Evolutionary conservation across 1,140 invertebrate genomes (phyloP), one percentile per base, ranked within the genome.

Genomic region (Nephila pilipes): DNA sequence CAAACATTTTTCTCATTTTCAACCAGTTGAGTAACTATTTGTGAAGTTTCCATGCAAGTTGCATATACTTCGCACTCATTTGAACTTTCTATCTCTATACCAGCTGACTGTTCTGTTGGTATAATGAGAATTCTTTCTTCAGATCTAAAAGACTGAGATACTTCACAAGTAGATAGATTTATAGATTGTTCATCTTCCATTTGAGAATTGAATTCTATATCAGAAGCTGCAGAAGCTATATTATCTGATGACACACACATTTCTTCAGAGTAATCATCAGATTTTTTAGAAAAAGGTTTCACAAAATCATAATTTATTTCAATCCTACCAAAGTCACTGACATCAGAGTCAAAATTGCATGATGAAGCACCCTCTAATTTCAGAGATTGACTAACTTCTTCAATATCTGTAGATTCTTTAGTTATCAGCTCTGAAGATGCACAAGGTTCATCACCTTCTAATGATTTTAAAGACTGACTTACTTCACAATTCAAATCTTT

Each of bases 41-140:
- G 25, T 12, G 25, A 14, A 57, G 32, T n/a, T 63, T n/a, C 36
- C 20, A 79, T 29, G 12, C 14, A 54, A 18, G 32, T 16, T 29
- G 36, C 60, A 92, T 69, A 85, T n/a, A 57, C 81, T 36, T 85
- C 90, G 85, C 90, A 92, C 36, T 92, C 90, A 85, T 85, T 92
- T 12, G 81, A 85, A 55, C 36, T 46, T 60, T 69, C 90, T 80
- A 80, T 36, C 25, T 80, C 88, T 80, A 29, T 18, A 69, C 36
- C 58, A 29, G n/a, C 12, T n/a, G 1, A 20, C n/a, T 60, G 55
- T 46, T 18, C 25, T 16, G 29, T 20, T 25, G 69, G 55, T 12
- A 55, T 29, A 55, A 79, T 29, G 20, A 38, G 20, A 36, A 46
- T 46, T 46, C 25, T 46, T n/a, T 54, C 57, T 10, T 83, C 55